phyloP scores from a whole-genome alignment of 1,140 invertebrate genomes.

The Campoletis sonorensis region DNA sequence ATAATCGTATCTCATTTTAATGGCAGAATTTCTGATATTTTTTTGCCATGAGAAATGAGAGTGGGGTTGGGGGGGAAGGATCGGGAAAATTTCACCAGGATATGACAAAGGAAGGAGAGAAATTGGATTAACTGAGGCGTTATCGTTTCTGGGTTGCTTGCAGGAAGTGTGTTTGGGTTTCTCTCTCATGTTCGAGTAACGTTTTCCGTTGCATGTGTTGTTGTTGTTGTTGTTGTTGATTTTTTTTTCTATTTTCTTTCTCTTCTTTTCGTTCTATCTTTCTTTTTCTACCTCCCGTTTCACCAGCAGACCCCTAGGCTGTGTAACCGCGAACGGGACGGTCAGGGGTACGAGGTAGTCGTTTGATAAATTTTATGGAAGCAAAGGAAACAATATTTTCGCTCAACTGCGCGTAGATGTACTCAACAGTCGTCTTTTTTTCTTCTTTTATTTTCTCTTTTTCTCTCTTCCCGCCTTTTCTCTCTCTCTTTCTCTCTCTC shows the following conservation, averaged over 20 bases:
- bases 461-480: conserved; percentile 8
- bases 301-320: conserved; percentile 45
- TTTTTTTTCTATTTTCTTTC: neutral
- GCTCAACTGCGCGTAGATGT: conserved; percentile 56
- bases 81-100: neutral
- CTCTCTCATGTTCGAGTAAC: conserved; percentile 23
- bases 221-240: conserved; percentile 10
- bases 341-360: conserved; percentile 23
- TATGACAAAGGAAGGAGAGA: conserved; percentile 31
- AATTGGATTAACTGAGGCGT: conserved; percentile 42
- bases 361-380: conserved; percentile 72
- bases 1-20: conserved; percentile 14
- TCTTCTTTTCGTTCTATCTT: conserved; percentile 2
- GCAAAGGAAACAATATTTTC: conserved; percentile 68
- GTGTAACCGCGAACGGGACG: conserved; percentile 42
- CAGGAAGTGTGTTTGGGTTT: conserved; percentile 29
- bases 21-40: conserved; percentile 40
- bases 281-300: conserved; percentile 20
- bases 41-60: conserved; percentile 14
- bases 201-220: conserved; percentile 27
- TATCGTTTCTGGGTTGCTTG: conserved; percentile 41
- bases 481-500: neutral
- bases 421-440: conserved; percentile 11
- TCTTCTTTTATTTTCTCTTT: no score
- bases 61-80: neutral